Evolutionary conservation across 2,113 vertebrate genomes (phyloP).

Genomic region (Apteryx owenii): DNA sequence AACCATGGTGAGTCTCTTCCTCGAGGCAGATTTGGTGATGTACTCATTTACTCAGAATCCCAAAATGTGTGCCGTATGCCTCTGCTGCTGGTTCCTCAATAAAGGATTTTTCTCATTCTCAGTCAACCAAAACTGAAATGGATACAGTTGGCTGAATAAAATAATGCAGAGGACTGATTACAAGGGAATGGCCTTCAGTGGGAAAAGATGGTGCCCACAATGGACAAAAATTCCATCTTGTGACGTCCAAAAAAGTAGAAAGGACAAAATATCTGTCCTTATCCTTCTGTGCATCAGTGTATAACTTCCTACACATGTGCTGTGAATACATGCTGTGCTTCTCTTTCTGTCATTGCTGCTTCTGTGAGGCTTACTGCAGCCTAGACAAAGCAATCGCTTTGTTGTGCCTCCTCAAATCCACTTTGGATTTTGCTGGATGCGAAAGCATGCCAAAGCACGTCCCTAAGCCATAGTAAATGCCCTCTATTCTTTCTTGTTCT

Average conservation of each 20-base stretch:
- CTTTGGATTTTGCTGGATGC: neutral
- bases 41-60: neutral
- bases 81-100: no score
- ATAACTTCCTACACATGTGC: rapidly evolving
- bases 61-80: neutral
- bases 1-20: neutral
- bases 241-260: neutral
- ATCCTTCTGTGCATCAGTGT: neutral
- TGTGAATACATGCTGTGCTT: rapidly evolving
- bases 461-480: neutral
- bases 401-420: neutral
- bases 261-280: neutral
- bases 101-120: neutral
- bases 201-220: no score
- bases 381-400: rapidly evolving
- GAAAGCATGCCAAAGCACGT: neutral
- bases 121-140: neutral
- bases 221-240: neutral
- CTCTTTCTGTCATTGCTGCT: neutral
- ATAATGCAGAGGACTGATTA: neutral
- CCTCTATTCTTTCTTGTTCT: rapidly evolving
- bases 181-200: neutral
- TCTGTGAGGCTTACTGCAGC: neutral
- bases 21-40: neutral
- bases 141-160: neutral